Percentiles rank a stretch among this genome's conserved stretches.
Evolutionary conservation across 2,113 vertebrate genomes (phyloP).

Genomic region (Hyaena hyaena): DNA sequence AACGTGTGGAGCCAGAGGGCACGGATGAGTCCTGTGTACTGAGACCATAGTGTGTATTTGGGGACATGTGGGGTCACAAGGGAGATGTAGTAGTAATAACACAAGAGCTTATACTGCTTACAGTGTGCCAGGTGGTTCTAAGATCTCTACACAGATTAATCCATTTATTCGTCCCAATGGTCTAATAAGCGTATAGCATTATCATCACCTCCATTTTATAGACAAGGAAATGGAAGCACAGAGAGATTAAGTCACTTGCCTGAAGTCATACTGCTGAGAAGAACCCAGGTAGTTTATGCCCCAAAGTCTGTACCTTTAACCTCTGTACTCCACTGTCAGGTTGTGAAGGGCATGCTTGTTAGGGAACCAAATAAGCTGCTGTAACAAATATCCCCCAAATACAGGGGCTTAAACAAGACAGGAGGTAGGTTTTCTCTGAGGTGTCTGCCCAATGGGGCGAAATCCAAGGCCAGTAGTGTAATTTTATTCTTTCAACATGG

Average conservation of each 20-base stretch:
- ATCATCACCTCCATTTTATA: neutral
- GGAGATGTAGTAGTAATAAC: too few species aligned
- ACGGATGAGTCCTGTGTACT: neutral
- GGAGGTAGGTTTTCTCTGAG: neutral
- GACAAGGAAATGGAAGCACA: neutral
- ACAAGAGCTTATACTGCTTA: neutral
- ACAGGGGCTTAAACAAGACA: neutral
- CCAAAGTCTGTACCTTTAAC: neutral
- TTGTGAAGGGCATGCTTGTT: neutral
- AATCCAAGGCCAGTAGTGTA: neutral
- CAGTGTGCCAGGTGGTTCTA: neutral
- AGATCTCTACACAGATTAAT: neutral
- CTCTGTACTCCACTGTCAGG: too few species aligned
- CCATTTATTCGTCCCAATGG: neutral
- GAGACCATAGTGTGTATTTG: fast-evolving
- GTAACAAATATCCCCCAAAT: neutral
- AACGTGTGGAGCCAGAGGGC: neutral
- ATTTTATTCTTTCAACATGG: neutral
- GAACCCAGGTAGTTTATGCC: neutral
- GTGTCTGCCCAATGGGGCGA: neutral
- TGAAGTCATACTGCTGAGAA: neutral
- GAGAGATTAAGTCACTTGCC: neutral
- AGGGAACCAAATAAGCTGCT: fast-evolving
- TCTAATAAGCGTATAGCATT: neutral
- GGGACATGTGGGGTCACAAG: neutral